phyloP scores from a whole-genome alignment of 2,113 vertebrate genomes.

The Natator depressus region DNA sequence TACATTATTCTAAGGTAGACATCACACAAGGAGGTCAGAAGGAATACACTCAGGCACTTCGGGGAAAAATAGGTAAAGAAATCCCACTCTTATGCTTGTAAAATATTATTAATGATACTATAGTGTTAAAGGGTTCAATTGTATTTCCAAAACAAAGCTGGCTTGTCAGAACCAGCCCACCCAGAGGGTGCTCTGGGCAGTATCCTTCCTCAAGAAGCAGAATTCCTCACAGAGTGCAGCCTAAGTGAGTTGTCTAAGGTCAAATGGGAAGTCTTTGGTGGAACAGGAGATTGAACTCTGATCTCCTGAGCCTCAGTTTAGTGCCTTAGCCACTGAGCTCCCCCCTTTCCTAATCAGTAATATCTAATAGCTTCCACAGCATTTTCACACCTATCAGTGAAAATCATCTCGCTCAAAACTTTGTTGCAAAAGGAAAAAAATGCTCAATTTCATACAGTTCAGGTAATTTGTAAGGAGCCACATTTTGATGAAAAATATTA shows the following conservation, averaged over 20 bases:
- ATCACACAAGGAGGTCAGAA: background rate
- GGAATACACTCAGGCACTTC: background rate
- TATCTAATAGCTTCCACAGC: no score
- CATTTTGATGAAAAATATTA: no score
- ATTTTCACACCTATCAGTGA: no score
- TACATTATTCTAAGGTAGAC: background rate
- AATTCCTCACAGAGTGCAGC: background rate
- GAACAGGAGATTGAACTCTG: background rate
- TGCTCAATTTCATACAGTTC: no score
- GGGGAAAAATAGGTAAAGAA: background rate
- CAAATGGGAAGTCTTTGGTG: background rate
- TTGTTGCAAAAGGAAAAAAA: no score
- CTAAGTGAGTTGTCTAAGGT: background rate
- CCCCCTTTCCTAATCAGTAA: no score
- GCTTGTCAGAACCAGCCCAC: background rate
- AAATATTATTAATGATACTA: background rate
- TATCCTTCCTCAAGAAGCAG: background rate
- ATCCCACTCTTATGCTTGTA: background rate
- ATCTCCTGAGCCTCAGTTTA: background rate
- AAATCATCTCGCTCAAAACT: no score
- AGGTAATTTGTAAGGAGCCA: no score
- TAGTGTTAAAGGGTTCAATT: background rate
- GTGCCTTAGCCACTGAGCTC: no score
- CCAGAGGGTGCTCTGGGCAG: background rate
- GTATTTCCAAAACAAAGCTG: background rate